Evolutionary conservation across 2,113 vertebrate genomes (phyloP).

Genomic region (Columba janthina): DNA sequence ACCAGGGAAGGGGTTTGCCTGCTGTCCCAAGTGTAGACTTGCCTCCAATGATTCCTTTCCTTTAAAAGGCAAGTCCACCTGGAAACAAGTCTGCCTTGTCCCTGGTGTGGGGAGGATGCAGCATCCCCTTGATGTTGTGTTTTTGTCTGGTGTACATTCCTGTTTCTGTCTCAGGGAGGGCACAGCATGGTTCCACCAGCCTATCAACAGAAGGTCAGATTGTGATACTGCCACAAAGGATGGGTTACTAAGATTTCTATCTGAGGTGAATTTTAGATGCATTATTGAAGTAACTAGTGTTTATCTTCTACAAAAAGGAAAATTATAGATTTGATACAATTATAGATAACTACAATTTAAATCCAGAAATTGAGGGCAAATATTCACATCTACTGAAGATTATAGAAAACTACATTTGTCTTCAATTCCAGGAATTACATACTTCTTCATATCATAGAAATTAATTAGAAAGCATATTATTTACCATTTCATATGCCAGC

Average conservation of each 20-base stretch:
- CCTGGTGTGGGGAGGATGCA: not conserved
- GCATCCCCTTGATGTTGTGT: not conserved
- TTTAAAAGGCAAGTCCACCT: not conserved
- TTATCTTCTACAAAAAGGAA: not conserved
- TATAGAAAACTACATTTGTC: not conserved
- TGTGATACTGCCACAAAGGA: not conserved
- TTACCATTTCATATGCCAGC: not conserved
- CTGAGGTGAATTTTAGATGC: not conserved
- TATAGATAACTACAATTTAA: not conserved
- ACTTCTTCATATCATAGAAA: not conserved
- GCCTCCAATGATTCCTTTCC: not conserved
- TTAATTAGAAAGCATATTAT: not conserved
- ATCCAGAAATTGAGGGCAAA: not conserved
- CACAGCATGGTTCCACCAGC: not conserved
- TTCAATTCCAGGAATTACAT: not conserved
- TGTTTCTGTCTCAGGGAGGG: not conserved
- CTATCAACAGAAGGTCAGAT: not conserved
- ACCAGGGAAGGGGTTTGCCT: not conserved
- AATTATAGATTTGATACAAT: not conserved
- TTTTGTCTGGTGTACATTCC: not conserved
- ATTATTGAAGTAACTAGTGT: not conserved
- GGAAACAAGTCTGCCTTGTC: not conserved
- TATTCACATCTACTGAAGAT: not conserved
- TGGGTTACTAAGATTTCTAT: not conserved
- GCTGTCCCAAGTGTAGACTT: accelerated